A percentile compares a stretch with the other conserved stretches of the same genome.
phyloP scores from a whole-genome alignment of 2,888 invertebrate genomes.

The Clistopyga incitator region DNA sequence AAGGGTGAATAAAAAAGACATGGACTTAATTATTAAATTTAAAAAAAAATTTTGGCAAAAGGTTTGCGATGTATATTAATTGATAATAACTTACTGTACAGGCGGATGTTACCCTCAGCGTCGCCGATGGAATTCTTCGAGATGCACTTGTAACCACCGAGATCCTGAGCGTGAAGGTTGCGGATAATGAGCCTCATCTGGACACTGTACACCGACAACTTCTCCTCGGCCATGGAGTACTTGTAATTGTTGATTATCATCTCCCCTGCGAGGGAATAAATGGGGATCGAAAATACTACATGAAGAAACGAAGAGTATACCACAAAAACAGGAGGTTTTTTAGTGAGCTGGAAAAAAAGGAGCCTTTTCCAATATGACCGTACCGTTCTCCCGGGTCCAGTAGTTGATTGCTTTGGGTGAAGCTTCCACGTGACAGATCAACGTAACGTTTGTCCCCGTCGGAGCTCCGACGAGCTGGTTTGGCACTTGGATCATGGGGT shows the following conservation, averaged over 20 bases:
- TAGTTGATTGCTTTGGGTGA: conserved; percentile 97
- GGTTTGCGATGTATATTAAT: too few species aligned
- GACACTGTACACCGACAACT: conserved; percentile 92
- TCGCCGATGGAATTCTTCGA: conserved; percentile 97
- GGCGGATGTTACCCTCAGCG: conserved; percentile 94
- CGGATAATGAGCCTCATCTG: conserved; percentile 93
- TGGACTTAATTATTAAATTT: too few species aligned
- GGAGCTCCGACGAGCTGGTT: conserved; percentile 97
- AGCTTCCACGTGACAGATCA: conserved; percentile 95
- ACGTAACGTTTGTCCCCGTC: conserved; percentile 92
- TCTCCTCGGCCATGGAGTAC: conserved; percentile 92
- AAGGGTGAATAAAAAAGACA: too few species aligned
- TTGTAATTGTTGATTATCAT: conserved; percentile 96
- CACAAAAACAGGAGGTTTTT: too few species aligned
- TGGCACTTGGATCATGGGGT: conserved; percentile 96
- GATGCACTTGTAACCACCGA: conserved; percentile 95
- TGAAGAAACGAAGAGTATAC: neutral
- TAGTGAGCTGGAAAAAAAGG: conserved; percentile 3
- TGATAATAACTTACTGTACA: conserved; percentile 90
- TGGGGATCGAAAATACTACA: neutral
- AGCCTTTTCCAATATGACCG: conserved; percentile 55
- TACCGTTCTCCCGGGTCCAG: conserved; percentile 96
- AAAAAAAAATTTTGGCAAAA: too few species aligned
- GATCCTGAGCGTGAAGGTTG: conserved; percentile 90
- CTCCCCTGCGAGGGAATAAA: conserved; percentile 88